Evolutionary conservation across 2,888 invertebrate species (phyloP), one percentile per base, ranked within the genome.

Genomic region (Drosophila koepferae): DNA sequence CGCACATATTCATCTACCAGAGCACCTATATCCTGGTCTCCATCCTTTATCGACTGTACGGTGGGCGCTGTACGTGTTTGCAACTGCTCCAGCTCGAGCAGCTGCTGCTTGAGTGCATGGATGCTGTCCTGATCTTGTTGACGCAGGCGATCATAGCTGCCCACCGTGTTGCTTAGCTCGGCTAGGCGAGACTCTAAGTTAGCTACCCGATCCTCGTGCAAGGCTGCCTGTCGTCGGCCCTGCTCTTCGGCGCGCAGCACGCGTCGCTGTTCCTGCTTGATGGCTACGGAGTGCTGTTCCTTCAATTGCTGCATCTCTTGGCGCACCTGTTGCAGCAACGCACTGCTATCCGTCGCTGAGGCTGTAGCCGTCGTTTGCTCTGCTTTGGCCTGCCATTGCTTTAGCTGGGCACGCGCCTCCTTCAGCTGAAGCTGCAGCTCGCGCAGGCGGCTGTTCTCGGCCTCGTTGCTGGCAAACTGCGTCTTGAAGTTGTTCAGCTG

Each of bases 91-190:
- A 91, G 81, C 23, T 90, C 91, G 53, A 78, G 91, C 38, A 90
- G 89, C 81, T 91, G 92, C 77, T 79, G 90, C 64, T 91, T 93
- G 12, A 67, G 96, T 90, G 92, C 95, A 74, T 95, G 95, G 84
- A 97, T 97, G 18, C 95, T 94, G 63, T 94, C 94, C 91, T 96
- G 96, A 93, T 98, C 97, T 70, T 95, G 94, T 60, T 96, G 95
- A 3, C 96, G 93, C 10, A 95, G 92, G 64, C 96, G 93, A 90
- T 97, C 97, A 86, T 97, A 97, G 72, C 95, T 95, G 0, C 97
- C 97, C 4, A 97, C 95, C 0, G 96, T 96, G 63, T 95, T 95
- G 0, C 97, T 97, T 36, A 98, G 92, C 89, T 98, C 97, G 0
- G 97, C 96, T 20, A 97, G 92, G 74, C 95, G 95, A 5, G 95